Conservation (phyloP, 2,888 invertebrate genomes). For the Erannis defoliaria region DNA sequence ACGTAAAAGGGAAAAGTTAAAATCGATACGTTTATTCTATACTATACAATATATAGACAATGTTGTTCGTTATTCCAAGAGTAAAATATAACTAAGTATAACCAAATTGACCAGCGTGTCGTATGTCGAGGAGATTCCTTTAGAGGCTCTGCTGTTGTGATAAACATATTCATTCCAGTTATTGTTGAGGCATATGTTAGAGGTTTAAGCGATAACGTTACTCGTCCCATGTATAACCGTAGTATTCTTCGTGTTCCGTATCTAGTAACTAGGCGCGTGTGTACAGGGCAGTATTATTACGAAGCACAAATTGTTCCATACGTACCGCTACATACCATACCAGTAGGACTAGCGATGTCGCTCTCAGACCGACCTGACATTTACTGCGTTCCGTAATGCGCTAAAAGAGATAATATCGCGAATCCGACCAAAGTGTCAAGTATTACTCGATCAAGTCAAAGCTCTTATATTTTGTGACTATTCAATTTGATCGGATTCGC, state of each 20-base stretch:
- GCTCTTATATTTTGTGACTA: no score
- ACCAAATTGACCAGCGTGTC: neutral
- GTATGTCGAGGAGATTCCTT: neutral
- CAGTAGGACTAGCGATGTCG: no score
- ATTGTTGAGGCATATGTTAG: slow-evolving; percentile 52
- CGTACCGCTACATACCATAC: slow-evolving; percentile 9
- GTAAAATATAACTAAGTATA: neutral
- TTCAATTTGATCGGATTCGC: no score
- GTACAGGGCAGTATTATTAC: slow-evolving; percentile 35
- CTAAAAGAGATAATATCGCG: no score
- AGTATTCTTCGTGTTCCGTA: slow-evolving; percentile 34
- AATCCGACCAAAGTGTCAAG: no score
- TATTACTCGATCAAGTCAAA: no score
- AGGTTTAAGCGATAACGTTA: slow-evolving; percentile 52
- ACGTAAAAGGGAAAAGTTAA: slow-evolving; percentile 23
- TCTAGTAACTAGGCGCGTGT: slow-evolving; percentile 25
- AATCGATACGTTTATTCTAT: slow-evolving; percentile 27
- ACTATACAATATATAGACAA: slow-evolving; percentile 18
- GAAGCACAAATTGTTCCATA: slow-evolving; percentile 43
- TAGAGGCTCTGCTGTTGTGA: slow-evolving; percentile 30
- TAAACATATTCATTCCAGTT: slow-evolving; percentile 35
- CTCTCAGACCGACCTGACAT: no score
- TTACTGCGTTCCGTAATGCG: no score
- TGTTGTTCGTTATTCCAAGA: slow-evolving; percentile 22
- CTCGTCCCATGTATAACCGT: slow-evolving; percentile 29